These are phyloP conservation scores for Melipona beecheii DNA, from an alignment of 2,888 invertebrate species.

Conservation along the genomic window DNA sequence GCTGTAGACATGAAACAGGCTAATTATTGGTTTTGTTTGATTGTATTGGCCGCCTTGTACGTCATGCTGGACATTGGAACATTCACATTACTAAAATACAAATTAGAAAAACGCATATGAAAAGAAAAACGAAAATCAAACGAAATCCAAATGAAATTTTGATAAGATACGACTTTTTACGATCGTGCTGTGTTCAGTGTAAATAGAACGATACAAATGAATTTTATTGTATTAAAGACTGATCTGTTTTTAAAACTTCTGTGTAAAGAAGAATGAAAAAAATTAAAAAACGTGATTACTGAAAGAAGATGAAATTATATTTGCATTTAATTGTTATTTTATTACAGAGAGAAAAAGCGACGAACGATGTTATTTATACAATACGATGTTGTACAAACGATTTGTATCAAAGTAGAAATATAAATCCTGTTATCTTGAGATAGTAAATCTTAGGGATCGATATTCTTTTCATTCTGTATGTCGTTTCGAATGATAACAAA, in stretches of 20 bases:
- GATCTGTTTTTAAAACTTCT: conserved; percentile 37
- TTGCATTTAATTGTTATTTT: conserved; percentile 43
- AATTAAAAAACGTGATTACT: conserved; percentile 10
- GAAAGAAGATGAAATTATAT: not conserved
- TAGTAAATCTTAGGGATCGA: conserved; percentile 22
- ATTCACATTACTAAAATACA: conserved; percentile 88
- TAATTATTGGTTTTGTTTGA: conserved; percentile 88
- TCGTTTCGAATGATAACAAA: conserved; percentile 9
- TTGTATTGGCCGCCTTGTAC: conserved; percentile 88
- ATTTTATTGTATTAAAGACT: conserved; percentile 39
- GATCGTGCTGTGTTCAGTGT: conserved; percentile 40
- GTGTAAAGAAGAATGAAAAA: not conserved
- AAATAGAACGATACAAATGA: conserved; percentile 36
- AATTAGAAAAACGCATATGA: conserved; percentile 85
- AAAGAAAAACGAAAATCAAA: not conserved
- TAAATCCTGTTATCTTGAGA: conserved; percentile 34
- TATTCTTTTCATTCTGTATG: conserved; percentile 3
- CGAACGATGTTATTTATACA: not conserved
- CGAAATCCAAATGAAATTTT: conserved; percentile 7
- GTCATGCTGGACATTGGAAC: conserved; percentile 87
- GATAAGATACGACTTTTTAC: conserved; percentile 3
- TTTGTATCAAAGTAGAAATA: not conserved
- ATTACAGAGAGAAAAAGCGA: not conserved
- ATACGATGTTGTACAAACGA: not conserved
- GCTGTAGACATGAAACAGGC: conserved; percentile 89